Evolutionary conservation across 2,797 vertebrate species (phyloP).

Genomic region (Coregonus sp.): DNA sequence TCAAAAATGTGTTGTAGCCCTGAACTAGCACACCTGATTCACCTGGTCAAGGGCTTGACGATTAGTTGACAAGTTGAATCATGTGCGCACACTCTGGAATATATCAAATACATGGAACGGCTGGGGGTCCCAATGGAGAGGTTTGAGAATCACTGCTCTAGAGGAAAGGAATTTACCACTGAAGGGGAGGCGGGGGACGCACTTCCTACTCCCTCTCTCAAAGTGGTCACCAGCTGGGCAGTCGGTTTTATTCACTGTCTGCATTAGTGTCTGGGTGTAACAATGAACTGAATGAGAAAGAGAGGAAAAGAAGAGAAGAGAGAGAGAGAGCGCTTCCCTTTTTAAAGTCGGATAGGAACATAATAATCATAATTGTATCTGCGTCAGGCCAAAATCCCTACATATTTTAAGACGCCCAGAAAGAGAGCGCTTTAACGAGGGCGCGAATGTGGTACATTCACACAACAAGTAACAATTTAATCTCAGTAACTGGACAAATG

Average conservation of each 20-base stretch:
- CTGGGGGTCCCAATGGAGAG: too few species aligned
- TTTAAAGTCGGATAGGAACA: not conserved
- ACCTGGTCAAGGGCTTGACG: too few species aligned
- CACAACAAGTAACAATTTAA: conserved; percentile 18
- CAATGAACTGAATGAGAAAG: conserved; percentile 20
- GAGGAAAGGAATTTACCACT: conserved; percentile 38
- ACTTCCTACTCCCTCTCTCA: not conserved
- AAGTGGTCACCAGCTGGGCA: conserved; percentile 23
- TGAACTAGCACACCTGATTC: too few species aligned
- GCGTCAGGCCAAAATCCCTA: conserved; percentile 10
- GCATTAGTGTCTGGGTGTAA: conserved; percentile 25
- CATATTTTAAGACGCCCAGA: not conserved
- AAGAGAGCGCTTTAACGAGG: not conserved
- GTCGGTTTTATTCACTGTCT: conserved; percentile 36
- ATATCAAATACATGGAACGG: too few species aligned
- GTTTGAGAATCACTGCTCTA: not conserved
- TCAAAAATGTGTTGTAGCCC: too few species aligned
- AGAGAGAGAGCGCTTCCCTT: conserved; percentile 24
- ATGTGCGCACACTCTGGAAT: too few species aligned
- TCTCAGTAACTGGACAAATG: conserved; percentile 48
- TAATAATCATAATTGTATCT: conserved; percentile 23
- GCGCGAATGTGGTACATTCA: not conserved
- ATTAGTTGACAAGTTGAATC: too few species aligned
- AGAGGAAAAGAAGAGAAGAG: not conserved
- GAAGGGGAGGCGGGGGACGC: conserved; percentile 5